Base-by-base conservation (phyloP, 1,140 invertebrate genomes). In the Polyergus mexicanus region DNA sequence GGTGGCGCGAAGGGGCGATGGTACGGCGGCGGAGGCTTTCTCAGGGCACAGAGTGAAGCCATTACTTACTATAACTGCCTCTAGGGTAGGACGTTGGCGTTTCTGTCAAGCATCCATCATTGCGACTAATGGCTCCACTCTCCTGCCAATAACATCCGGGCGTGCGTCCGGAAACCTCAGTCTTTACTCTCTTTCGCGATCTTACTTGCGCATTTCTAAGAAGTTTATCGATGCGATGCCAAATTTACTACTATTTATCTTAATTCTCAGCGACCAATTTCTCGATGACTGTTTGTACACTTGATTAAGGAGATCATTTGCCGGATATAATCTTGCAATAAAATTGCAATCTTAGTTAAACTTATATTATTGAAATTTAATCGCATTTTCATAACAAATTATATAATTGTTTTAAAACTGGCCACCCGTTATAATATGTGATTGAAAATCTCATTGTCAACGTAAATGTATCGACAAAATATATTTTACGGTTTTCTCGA, bases 31-130 rank as follows among this genome's bases (percentile, higher is more conserved):
- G 84, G 83, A 94, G 92, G 93, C 92, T 94, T 94, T 94, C 93
- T 94, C 92, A 94, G 93, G 86, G 92, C 91, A 92, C 91, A 93
- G 93, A 94, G 93, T 93, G 92, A 94, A 94, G 93, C 94, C 94
- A 95, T 95, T 95, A 95, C 92, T 95, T 95, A 95, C 94, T 94
- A 94, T 94, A 95, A 94, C 94, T 94, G 94, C 93, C 94, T 87
- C 91, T 60, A 88, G 93, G 93, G 90, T 93, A 93, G 93, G 93
- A 94, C 93, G 92, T 91, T 90, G 92, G 92, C 91, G 92, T 87
- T 93, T 89, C 92, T 95, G 94, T 95, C 94, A 94, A 92, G 92
- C 94, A 95, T 95, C 94, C 94, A 94, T 95, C 94, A 95, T 94
- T 88, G 91, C 93, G 91, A 95, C 94, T 95, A 95, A 95, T 95